Conservation (phyloP, 2,113 vertebrate species). For the Pipra filicauda region DNA sequence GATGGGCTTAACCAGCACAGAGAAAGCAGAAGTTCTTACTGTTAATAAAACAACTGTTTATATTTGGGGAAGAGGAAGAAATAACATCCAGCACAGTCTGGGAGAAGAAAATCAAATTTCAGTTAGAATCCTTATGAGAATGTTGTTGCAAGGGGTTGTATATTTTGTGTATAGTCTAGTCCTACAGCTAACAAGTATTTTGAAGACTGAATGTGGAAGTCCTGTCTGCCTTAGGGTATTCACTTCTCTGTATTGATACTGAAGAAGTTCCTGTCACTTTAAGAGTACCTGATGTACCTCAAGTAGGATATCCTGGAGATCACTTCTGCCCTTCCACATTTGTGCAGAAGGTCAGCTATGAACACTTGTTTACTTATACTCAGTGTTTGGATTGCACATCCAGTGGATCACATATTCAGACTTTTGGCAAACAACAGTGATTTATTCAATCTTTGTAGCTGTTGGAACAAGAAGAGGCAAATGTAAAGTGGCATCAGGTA, state of each 20-base stretch:
- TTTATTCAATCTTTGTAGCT: background rate
- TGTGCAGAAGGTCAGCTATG: background rate
- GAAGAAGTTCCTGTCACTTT: background rate
- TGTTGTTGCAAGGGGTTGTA: background rate
- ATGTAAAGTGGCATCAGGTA: background rate
- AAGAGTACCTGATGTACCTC: background rate
- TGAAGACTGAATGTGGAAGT: background rate
- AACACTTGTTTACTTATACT: background rate
- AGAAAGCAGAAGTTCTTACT: background rate
- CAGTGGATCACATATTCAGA: background rate
- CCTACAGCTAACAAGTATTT: background rate
- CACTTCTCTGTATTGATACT: background rate
- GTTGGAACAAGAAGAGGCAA: background rate
- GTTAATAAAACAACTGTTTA: background rate
- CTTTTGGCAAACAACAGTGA: background rate
- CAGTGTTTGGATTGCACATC: background rate
- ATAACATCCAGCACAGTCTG: background rate
- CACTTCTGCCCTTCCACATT: background rate
- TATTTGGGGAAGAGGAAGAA: background rate
- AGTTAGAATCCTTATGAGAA: background rate
- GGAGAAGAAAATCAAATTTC: background rate
- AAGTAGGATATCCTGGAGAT: background rate
- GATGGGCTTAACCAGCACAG: background rate
- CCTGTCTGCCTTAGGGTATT: background rate
- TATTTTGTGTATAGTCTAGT: background rate